Conservation (phyloP, 2,797 vertebrate species). For the Sebastes diploproa region DNA sequence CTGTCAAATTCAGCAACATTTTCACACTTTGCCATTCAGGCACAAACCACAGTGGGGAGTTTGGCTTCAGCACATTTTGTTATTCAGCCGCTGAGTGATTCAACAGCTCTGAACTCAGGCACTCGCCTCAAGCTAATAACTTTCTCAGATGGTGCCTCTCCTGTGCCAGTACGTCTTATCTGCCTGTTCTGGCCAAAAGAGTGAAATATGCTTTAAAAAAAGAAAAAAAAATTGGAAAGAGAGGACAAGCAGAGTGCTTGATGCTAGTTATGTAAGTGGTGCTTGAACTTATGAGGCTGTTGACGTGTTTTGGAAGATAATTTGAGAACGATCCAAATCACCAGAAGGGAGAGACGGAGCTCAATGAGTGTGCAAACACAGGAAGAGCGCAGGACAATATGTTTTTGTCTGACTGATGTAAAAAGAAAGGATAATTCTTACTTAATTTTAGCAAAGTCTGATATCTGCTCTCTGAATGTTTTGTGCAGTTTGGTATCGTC, state of each 20-base stretch:
- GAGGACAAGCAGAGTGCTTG: slow-evolving; percentile 20
- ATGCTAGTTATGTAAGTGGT: slow-evolving; percentile 39
- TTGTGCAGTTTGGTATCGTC: slow-evolving; percentile 92
- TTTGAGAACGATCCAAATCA: slow-evolving; percentile 6
- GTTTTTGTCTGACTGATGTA: neutral
- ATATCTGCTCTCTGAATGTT: slow-evolving; percentile 23
- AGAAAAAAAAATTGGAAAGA: neutral
- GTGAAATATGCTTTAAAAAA: slow-evolving; percentile 31
- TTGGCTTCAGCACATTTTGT: slow-evolving; percentile 55
- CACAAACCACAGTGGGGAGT: slow-evolving; percentile 39
- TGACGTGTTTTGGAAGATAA: slow-evolving; percentile 3
- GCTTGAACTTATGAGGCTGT: slow-evolving; percentile 7
- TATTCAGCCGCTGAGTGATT: slow-evolving; percentile 55
- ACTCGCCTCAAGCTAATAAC: slow-evolving; percentile 61
- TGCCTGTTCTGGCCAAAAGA: slow-evolving; percentile 41
- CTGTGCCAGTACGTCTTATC: slow-evolving; percentile 53
- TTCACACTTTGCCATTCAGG: slow-evolving; percentile 39
- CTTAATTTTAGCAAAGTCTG: neutral
- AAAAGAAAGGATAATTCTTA: neutral
- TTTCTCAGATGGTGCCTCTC: slow-evolving; percentile 58
- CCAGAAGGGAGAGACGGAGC: neutral
- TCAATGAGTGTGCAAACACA: neutral
- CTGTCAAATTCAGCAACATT: slow-evolving; percentile 33
- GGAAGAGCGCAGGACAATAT: neutral
- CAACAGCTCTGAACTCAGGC: slow-evolving; percentile 50